A percentile compares a stretch with the other conserved stretches of the same genome.
These are phyloP conservation scores for Pangasianodon hypophthalmus DNA, from an alignment of 2,113 vertebrate genomes.

Conservation along the genomic window DNA sequence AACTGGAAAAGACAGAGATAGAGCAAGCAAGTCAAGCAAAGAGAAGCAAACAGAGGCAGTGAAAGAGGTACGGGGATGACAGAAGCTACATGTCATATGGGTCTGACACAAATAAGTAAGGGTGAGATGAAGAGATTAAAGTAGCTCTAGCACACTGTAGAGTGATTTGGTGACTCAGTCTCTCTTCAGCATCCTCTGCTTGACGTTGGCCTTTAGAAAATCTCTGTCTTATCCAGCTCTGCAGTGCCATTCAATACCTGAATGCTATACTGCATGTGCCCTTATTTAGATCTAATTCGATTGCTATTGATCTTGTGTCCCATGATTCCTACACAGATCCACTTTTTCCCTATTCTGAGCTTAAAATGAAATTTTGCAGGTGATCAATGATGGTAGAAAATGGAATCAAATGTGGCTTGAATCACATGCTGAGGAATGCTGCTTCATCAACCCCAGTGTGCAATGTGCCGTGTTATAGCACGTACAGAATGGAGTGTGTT, in stretches of 20 bases:
- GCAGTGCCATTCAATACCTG: constrained; percentile 63
- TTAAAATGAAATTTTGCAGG: constrained; percentile 69
- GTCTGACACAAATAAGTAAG: constrained; percentile 34
- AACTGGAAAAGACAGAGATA: constrained; percentile 24
- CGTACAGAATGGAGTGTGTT: background rate
- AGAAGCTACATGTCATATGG: background rate
- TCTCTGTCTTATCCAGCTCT: constrained; percentile 52
- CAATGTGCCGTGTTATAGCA: constrained; percentile 6
- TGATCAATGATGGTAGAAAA: constrained; percentile 66
- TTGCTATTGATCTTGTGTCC: constrained; percentile 78
- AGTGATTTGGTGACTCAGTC: background rate
- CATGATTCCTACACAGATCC: constrained; percentile 68
- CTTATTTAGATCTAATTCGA: constrained; percentile 81
- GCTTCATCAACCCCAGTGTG: constrained; percentile 29
- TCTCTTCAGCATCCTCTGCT: constrained; percentile 22
- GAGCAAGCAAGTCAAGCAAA: constrained; percentile 3
- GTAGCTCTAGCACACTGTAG: constrained; percentile 23
- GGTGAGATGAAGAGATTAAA: constrained; percentile 31
- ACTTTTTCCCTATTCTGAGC: constrained; percentile 66
- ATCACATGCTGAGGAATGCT: constrained; percentile 55
- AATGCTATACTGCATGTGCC: constrained; percentile 71
- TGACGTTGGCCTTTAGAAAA: constrained; percentile 44
- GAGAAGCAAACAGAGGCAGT: background rate
- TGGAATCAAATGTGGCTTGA: constrained; percentile 66
- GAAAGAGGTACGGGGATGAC: background rate